Evolutionary conservation across 2,797 vertebrate genomes (phyloP).

Genomic region (Tympanoctomys barrerae): DNA sequence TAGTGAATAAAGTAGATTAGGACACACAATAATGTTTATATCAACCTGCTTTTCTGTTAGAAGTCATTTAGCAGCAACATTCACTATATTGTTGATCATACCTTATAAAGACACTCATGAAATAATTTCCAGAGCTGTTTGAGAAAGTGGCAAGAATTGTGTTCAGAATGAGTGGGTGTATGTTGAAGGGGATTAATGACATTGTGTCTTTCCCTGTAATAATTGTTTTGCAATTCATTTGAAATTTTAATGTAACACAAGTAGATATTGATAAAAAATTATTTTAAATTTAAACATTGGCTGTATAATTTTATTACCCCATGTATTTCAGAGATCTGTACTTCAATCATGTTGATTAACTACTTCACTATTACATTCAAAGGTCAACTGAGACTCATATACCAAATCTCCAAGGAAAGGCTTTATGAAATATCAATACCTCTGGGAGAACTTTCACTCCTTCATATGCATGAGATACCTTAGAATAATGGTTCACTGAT

Average conservation of each 20-base stretch:
- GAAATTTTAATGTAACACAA: neutral
- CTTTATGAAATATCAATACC: constrained; percentile 43
- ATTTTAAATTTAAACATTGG: neutral
- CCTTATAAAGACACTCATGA: neutral
- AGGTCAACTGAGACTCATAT: constrained; percentile 18
- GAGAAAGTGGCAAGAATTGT: neutral
- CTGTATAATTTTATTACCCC: neutral
- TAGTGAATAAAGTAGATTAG: neutral
- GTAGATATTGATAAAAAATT: neutral
- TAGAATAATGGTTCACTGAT: neutral
- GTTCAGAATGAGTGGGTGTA: neutral
- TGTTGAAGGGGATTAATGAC: neutral
- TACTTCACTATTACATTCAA: constrained; percentile 5
- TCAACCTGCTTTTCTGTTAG: neutral
- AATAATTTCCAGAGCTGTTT: neutral
- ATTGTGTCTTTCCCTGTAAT: neutral
- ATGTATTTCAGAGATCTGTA: constrained; percentile 52
- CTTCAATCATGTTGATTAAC: constrained; percentile 1
- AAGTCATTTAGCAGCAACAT: neutral
- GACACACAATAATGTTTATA: neutral
- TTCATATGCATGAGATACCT: neutral
- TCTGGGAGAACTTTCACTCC: constrained; percentile 2
- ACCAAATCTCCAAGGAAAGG: neutral
- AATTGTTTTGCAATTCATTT: neutral
- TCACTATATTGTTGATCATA: neutral